Conservation (phyloP, 2,113 vertebrate species). For the Picathartes gymnocephalus region DNA sequence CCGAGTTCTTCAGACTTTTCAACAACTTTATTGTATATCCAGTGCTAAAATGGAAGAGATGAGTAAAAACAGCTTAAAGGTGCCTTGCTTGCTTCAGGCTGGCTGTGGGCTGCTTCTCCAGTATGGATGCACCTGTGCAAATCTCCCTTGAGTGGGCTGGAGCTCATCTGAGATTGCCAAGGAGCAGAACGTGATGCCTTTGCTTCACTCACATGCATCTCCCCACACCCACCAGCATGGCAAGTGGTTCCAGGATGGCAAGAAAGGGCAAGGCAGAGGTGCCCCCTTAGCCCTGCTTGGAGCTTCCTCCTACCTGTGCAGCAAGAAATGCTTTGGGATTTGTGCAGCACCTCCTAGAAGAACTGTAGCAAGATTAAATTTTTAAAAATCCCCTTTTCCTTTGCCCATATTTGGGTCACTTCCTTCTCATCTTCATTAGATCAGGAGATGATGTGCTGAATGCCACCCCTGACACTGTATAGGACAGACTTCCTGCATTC, state of each 20-base stretch:
- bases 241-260: accelerated
- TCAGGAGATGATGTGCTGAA: background rate
- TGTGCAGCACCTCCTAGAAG: background rate
- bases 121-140: background rate
- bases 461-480: background rate
- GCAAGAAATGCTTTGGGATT: background rate
- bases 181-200: background rate
- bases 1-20: background rate
- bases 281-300: background rate
- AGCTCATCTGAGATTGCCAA: background rate
- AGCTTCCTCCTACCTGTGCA: background rate
- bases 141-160: background rate
- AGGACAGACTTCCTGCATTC: background rate
- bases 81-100: background rate
- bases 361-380: background rate
- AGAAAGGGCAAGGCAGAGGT: background rate
- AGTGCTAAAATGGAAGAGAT: background rate
- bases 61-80: background rate
- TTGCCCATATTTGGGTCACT: accelerated
- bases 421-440: background rate
- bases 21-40: background rate
- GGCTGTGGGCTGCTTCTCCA: background rate
- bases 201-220: background rate
- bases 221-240: accelerated
- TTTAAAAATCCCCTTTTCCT: background rate